phyloP scores from a whole-genome alignment of 2,797 vertebrate species.

The Etheostoma nigrum region DNA sequence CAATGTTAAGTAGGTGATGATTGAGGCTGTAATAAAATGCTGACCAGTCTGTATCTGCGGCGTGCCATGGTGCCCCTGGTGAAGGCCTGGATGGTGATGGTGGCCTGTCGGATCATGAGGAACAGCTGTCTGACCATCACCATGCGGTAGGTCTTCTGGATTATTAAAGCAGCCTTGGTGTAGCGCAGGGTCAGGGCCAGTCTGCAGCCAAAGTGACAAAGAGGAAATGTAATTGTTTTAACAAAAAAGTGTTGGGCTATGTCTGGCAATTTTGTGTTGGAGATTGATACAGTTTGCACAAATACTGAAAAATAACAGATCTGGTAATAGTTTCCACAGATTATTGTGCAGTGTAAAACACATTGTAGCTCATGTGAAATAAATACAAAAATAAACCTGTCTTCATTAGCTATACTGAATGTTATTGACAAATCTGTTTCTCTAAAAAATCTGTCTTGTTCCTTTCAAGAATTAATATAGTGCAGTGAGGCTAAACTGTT shows the following conservation, averaged over 20 bases:
- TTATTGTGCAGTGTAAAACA: neutral
- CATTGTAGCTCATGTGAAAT: neutral
- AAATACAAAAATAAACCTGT: neutral
- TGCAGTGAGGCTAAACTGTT: neutral
- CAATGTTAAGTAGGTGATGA: neutral
- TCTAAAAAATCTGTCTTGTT: neutral
- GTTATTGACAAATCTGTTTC: neutral
- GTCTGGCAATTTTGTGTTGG: neutral
- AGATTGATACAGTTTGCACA: neutral
- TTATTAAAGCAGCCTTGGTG: constrained; percentile 79
- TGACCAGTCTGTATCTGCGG: constrained; percentile 72
- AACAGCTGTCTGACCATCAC: constrained; percentile 72
- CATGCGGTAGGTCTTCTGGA: constrained; percentile 86
- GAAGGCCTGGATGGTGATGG: constrained; percentile 85
- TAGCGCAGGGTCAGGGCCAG: constrained; percentile 71
- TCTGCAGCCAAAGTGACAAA: constrained; percentile 56
- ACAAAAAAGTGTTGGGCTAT: neutral
- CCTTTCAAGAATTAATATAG: neutral
- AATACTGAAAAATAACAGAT: neutral
- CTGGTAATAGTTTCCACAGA: neutral
- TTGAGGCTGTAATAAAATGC: neutral
- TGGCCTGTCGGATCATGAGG: constrained; percentile 69
- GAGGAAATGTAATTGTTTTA: neutral
- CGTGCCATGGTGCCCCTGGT: constrained; percentile 76
- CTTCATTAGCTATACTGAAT: neutral